Conservation (phyloP, 2,797 vertebrate species). For the Erithacus rubecula region DNA sequence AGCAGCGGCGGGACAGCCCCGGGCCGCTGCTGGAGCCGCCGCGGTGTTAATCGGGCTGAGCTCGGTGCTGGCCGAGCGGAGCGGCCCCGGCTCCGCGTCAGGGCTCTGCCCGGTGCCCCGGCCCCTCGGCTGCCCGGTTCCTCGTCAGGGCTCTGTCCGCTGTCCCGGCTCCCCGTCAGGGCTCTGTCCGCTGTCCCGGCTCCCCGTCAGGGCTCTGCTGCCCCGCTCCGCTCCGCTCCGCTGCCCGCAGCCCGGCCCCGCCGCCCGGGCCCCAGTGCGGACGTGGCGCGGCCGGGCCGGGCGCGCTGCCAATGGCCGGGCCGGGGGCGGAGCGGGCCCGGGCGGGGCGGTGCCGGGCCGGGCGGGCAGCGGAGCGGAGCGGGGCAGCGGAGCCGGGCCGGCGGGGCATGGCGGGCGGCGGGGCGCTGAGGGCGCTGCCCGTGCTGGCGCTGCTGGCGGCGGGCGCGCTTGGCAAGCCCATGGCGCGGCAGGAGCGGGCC, state of each 20-base stretch:
- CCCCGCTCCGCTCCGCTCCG: neutral
- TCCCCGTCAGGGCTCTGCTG: too few species aligned
- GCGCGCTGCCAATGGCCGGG: neutral
- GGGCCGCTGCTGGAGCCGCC: too few species aligned
- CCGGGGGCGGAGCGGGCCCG: neutral
- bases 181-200: too few species aligned
- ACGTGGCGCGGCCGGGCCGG: slow-evolving; percentile 59
- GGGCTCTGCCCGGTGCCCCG: too few species aligned
- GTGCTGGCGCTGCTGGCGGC: slow-evolving; percentile 57
- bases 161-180: too few species aligned
- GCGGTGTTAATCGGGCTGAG: too few species aligned
- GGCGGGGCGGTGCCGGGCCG: neutral
- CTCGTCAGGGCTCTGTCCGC: neutral
- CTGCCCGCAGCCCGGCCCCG: too few species aligned
- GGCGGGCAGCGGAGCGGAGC: neutral
- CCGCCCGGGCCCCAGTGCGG: neutral
- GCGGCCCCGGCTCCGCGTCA: too few species aligned
- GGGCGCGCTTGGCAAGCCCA: slow-evolving; percentile 82
- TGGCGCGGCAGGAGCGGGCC: slow-evolving; percentile 85
- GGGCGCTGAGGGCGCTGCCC: neutral
- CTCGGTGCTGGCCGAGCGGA: too few species aligned
- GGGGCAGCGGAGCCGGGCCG: neutral
- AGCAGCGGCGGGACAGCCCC: neutral
- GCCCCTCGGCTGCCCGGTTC: neutral
- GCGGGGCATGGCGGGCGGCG: neutral